Conservation (phyloP, 2,797 vertebrate species). For the Spheniscus humboldti region DNA sequence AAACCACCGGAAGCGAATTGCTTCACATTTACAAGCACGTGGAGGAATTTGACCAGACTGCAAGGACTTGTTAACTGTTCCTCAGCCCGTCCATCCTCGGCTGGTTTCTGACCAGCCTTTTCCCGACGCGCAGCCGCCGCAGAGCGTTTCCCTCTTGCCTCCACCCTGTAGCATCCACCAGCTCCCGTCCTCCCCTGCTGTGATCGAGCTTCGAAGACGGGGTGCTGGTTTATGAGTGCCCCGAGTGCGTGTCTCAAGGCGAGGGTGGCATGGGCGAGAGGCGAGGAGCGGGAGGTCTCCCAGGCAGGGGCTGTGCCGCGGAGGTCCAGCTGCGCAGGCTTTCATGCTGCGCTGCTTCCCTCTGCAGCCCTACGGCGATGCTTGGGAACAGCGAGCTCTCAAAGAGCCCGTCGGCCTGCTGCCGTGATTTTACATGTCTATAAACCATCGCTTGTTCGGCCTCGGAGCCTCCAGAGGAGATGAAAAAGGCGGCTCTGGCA, state of each 20-base stretch:
- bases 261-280: neutral
- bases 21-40: neutral
- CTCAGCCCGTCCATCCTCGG: neutral
- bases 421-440: rapidly evolving
- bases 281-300: neutral
- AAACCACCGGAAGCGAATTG: neutral
- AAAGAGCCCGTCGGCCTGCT: neutral
- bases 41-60: neutral
- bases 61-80: neutral
- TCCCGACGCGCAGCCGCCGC: rapidly evolving
- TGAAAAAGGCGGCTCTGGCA: neutral
- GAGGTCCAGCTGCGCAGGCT: neutral
- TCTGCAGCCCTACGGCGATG: neutral
- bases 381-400: neutral
- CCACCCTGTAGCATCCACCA: neutral
- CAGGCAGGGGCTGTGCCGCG: neutral
- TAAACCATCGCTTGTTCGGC: neutral
- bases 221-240: neutral
- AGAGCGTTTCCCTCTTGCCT: neutral
- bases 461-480: neutral
- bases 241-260: neutral
- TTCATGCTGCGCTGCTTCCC: neutral
- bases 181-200: rapidly evolving
- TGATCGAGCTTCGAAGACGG: neutral
- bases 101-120: neutral